A percentile compares a stretch with the other conserved stretches of the same genome.
Conservation (phyloP, 2,888 invertebrate species). For the Embidobia sp. region DNA sequence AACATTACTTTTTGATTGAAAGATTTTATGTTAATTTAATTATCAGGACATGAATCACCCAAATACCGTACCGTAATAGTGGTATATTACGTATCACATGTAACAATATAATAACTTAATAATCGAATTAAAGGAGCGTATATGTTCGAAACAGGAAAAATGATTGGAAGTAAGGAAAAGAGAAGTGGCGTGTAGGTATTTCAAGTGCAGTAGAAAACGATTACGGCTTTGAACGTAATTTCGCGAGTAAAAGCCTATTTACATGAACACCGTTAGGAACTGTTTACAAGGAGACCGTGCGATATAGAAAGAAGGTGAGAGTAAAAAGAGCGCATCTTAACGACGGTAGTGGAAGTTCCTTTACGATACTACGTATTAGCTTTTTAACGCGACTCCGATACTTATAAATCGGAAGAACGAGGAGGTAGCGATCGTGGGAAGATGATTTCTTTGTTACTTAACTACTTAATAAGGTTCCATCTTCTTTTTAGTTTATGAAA, state of each 20-base stretch:
- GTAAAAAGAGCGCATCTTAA: constrained; percentile 45
- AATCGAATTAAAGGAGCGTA: constrained; percentile 28
- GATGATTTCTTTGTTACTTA: constrained; percentile 68
- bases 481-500: constrained; percentile 16
- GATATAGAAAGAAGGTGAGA: constrained; percentile 35
- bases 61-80: constrained; percentile 2
- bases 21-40: too few species aligned
- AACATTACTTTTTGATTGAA: too few species aligned
- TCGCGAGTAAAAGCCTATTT: constrained; percentile 57
- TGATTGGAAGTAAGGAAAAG: neutral
- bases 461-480: constrained; percentile 65
- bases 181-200: constrained; percentile 11
- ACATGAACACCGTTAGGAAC: constrained; percentile 46
- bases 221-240: constrained; percentile 43
- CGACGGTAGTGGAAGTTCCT: constrained; percentile 45
- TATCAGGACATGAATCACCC: constrained; percentile 1
- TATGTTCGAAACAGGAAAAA: neutral
- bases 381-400: constrained; percentile 50
- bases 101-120: constrained; percentile 41
- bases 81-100: constrained; percentile 3
- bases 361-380: constrained; percentile 52
- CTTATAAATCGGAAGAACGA: constrained; percentile 58
- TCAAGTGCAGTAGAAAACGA: constrained; percentile 47
- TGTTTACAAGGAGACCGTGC: constrained; percentile 47
- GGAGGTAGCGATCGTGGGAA: constrained; percentile 65